Percentiles rank a stretch among this genome's conserved stretches.
phyloP scores from a whole-genome alignment of 2,888 invertebrate genomes.

The Lasius fuliginosus region DNA sequence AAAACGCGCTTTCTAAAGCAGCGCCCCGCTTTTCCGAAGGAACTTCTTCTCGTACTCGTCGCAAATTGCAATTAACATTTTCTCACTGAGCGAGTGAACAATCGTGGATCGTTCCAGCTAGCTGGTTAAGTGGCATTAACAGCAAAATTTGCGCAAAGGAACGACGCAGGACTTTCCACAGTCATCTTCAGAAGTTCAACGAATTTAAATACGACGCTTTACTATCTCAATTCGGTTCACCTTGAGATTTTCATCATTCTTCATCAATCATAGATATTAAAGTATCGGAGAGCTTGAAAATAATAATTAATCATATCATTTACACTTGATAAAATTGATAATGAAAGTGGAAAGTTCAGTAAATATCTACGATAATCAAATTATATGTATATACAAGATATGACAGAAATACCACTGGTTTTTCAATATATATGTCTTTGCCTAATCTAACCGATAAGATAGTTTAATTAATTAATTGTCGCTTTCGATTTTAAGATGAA shows the following conservation, averaged over 20 bases:
- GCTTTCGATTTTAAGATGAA: slow-evolving; percentile 22
- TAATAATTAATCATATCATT: not conserved
- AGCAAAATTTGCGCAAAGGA: slow-evolving; percentile 29
- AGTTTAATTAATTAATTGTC: slow-evolving; percentile 9
- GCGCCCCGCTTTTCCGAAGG: slow-evolving; percentile 32
- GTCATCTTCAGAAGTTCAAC: not conserved
- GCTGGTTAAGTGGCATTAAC: slow-evolving; percentile 48
- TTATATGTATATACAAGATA: not conserved
- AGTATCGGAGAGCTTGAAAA: not conserved
- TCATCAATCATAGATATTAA: not conserved
- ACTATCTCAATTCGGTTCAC: not conserved
- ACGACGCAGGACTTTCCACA: slow-evolving; percentile 30
- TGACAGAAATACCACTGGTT: not conserved
- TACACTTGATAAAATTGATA: slow-evolving; percentile 26
- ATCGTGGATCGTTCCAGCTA: slow-evolving; percentile 40
- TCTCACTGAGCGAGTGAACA: slow-evolving; percentile 51
- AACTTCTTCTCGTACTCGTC: slow-evolving; percentile 15
- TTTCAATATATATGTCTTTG: not conserved
- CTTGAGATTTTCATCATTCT: not conserved
- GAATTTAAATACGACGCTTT: slow-evolving; percentile 1
- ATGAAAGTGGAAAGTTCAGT: not conserved
- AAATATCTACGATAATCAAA: slow-evolving; percentile 7
- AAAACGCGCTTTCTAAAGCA: slow-evolving; percentile 38
- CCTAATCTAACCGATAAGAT: slow-evolving; percentile 30
- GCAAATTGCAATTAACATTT: slow-evolving; percentile 50